Evolutionary conservation across 2,888 invertebrate species (phyloP), one percentile per base, ranked within the genome.

Genomic region (Malachius bipustulatus): DNA sequence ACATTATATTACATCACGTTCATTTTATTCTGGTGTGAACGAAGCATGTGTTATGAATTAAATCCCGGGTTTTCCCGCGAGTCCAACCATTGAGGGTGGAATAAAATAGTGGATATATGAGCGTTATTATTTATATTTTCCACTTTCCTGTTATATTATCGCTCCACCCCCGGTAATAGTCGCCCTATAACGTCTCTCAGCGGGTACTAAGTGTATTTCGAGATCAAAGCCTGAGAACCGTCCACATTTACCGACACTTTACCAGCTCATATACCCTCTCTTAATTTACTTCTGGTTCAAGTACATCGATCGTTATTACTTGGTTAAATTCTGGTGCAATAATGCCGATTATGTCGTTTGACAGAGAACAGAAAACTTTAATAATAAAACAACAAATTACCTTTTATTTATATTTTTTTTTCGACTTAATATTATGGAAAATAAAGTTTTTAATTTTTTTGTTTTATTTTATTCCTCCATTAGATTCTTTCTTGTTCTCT

Each of bases 131-230:
- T 52, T 52, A 52, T n/a, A n/a, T 53, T 54, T 54, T 50, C 47
- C 51, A 49, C 49, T 51, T 51, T 49, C 47, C 44, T 43, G 47
- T 43, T 43, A 49, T 52, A 51, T 52, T 52, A 51, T 51, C 47
- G 47, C 48, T 42, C 47, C 47, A 44, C 51, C 53, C 52, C 51
- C 47, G 44, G 50, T 55, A 55, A 55, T 52, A 54, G 53, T 51
- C 44, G 43, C 51, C 55, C 55, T 50, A n/a, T n/a, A 45, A 43
- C 46, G 44, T 47, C 42, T 47, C 59, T 37, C 61, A 60, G 60
- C 61, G 51, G 61, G 61, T 53, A 56, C 52, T 60, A 60, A 61
- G 61, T 61, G 60, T 59, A 51, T 61, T 61, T 61, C 49, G 55
- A 58, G 60, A 61, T 61, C 60, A 61, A 61, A 60, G 53, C 49